Conservation (phyloP, 2,888 invertebrate species). For the Heliconius charithonia region DNA sequence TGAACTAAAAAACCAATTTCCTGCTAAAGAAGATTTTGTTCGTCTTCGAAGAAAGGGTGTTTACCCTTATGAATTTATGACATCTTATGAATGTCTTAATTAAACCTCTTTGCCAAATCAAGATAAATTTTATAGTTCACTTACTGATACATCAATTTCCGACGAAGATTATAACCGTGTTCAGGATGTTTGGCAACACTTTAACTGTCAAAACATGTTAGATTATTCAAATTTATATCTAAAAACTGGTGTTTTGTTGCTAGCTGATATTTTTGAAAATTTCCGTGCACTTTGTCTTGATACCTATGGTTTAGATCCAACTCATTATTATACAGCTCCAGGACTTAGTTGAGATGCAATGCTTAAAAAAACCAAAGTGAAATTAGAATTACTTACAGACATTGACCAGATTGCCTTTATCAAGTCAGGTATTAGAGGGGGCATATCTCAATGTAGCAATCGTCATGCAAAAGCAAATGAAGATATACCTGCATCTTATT, state of each 20-base stretch:
- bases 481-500: background rate
- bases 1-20: conserved; percentile 31
- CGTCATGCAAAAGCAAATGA: conserved; percentile 31
- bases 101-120: background rate
- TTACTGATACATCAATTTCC: background rate
- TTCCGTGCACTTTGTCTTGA: background rate
- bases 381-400: too few relatives aligned
- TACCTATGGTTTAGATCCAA: background rate
- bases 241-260: conserved; percentile 3
- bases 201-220: conserved; percentile 24
- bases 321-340: background rate
- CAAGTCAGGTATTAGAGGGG: too few relatives aligned
- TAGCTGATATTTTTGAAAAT: background rate
- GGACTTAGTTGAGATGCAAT: too few relatives aligned
- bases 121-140: background rate
- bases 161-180: background rate
- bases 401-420: too few relatives aligned
- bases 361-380: too few relatives aligned
- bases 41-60: background rate
- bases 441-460: conserved; percentile 13
- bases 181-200: conserved; percentile 30
- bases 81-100: background rate
- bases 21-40: conserved; percentile 30
- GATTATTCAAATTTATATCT: conserved; percentile 32
- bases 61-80: background rate